Evolutionary conservation across 2,797 vertebrate species (phyloP).

Genomic region (Enteromius viviparus): DNA sequence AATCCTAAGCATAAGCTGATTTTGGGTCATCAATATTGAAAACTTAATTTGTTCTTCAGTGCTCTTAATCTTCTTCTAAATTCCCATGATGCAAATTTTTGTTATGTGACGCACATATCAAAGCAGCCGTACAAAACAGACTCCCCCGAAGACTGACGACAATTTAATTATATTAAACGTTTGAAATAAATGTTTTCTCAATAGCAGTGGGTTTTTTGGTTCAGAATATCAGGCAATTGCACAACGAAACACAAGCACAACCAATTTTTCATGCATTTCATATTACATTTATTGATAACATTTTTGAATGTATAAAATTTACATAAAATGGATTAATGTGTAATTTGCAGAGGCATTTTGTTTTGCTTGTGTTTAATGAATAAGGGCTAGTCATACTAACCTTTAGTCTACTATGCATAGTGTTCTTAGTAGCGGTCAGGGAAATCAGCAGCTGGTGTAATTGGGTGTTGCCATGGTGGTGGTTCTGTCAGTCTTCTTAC

Average conservation of each 20-base stretch:
- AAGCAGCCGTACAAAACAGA: not conserved
- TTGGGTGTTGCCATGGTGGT: slow-evolving; percentile 65
- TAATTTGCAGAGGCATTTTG: not conserved
- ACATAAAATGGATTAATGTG: not conserved
- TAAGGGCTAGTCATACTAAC: slow-evolving; percentile 2
- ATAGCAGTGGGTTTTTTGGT: not conserved
- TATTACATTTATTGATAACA: not conserved
- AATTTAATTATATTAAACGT: not conserved
- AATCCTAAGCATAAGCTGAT: not conserved
- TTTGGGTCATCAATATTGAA: not conserved
- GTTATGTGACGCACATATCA: slow-evolving; percentile 6
- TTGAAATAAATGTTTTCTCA: not conserved
- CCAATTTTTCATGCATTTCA: not conserved
- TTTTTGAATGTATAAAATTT: not conserved
- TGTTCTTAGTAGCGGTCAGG: not conserved
- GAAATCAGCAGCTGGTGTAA: slow-evolving; percentile 43
- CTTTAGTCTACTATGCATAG: not conserved
- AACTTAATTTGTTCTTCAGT: not conserved
- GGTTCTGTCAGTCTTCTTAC: slow-evolving; percentile 61
- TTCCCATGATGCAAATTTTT: not conserved
- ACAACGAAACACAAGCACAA: not conserved
- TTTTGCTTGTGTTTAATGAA: slow-evolving; percentile 1
- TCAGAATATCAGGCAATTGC: not conserved
- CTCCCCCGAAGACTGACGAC: not conserved
- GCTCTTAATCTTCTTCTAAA: not conserved